phyloP scores from a whole-genome alignment of 2,888 invertebrate genomes.

The Pasiphila rectangulata region DNA sequence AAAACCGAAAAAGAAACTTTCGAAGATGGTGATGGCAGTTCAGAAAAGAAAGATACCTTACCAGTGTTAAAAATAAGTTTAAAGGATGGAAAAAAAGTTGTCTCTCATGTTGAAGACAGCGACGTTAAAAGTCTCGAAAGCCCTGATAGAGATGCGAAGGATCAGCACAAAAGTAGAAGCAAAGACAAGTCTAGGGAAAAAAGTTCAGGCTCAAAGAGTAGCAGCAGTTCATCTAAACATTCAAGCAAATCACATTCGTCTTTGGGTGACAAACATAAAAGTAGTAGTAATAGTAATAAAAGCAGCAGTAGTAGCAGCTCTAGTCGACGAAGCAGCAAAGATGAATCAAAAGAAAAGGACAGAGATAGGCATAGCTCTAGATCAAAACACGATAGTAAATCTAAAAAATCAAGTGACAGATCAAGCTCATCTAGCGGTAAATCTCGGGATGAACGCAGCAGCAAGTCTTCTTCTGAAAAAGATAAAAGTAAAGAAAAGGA shows the following conservation, averaged over 20 bases:
- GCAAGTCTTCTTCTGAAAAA: conserved; percentile 51
- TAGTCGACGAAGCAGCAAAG: conserved; percentile 64
- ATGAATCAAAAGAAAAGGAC: conserved; percentile 47
- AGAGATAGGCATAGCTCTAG: conserved; percentile 55
- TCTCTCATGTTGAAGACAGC: conserved; percentile 80
- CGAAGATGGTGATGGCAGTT: conserved; percentile 29
- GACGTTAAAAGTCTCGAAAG: conserved; percentile 54
- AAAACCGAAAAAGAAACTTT: conserved; percentile 27
- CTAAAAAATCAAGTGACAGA: conserved; percentile 52
- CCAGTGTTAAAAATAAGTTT: conserved; percentile 83
- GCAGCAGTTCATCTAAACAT: conserved; percentile 56
- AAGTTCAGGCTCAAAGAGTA: conserved; percentile 49
- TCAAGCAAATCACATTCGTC: conserved; percentile 65
- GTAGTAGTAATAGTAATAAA: conserved; percentile 43
- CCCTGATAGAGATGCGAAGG: conserved; percentile 57
- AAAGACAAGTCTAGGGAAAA: conserved; percentile 76
- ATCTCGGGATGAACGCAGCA: conserved; percentile 57
- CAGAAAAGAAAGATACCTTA: conserved; percentile 47
- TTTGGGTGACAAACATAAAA: conserved; percentile 68
- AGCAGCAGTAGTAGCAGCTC: conserved; percentile 57
- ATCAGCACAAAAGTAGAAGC: conserved; percentile 58
- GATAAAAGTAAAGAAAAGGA: conserved; percentile 53
- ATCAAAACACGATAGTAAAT: conserved; percentile 62
- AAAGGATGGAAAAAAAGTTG: conserved; percentile 86
- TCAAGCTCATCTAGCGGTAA: conserved; percentile 57